Base-by-base conservation (phyloP, 2,113 vertebrate genomes). In the Lontra canadensis region DNA sequence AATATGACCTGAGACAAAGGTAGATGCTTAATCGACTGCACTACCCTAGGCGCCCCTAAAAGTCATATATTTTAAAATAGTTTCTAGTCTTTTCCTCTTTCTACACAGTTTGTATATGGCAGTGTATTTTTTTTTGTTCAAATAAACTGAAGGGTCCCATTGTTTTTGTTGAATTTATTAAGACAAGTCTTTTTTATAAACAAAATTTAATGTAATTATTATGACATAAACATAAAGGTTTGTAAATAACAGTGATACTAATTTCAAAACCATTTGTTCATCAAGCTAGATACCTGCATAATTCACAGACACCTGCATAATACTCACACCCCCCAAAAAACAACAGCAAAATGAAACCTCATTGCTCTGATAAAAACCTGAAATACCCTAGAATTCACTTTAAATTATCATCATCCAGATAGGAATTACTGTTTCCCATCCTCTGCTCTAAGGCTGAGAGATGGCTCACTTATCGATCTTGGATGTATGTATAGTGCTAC, bases 401-500 rank as follows among this genome's bases (percentile, higher is more conserved):
- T 82, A 84, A 96, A 36, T 1, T 36, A 87, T 39, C 49, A 92
- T 79, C 81, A 65, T 18, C 13, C 63, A 12, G 52, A 52, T 90
- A 88, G 21, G 96, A 94, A 82, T 61, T 82, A 90, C 6, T 63
- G 8, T 52, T 88, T 84, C 20, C 86, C 18, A 59, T 6, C 1
- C 49, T 18, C 36, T 88, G 84, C 20, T 18, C 8, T 21, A 94
- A 71, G 63, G 39, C 36, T 80, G 12, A 73, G 59, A 55, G 29
- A 65, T 31, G 29, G 15, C 44, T 87, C 65, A 26, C 29, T 73
- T 83, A 92, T 78, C 55, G 88, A 97, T 96, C 88, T 95, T 88
- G 92, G 91, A 55, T 8, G 8, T 91, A 93, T 47, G 55, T 92
- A 78, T 44, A 93, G 57, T 86, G 74, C 93, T 94, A 65, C 83